Evolutionary conservation across 2,888 invertebrate genomes (phyloP).

Genomic region (Drosophila phalerata): DNA sequence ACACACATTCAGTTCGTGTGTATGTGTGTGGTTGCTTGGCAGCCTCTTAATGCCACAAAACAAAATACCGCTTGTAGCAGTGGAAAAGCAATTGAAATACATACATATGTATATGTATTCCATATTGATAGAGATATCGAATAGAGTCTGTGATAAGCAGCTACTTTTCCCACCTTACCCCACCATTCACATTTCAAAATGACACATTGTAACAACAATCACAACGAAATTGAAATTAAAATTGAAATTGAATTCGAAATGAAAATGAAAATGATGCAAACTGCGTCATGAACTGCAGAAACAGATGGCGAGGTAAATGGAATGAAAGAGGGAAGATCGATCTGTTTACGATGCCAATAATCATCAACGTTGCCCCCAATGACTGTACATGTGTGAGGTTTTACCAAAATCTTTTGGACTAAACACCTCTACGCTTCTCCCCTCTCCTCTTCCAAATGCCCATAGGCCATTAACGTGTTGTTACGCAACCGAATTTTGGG

Average conservation of each 20-base stretch:
- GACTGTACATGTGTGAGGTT: conserved; percentile 38
- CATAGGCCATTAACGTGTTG: conserved; percentile 41
- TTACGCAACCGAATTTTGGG: conserved; percentile 54
- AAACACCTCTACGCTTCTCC: conserved; percentile 4
- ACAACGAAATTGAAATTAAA: conserved; percentile 48
- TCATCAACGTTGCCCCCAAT: conserved; percentile 38
- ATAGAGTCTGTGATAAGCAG: conserved; percentile 38
- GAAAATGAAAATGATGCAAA: conserved; percentile 46
- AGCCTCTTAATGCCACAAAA: conserved; percentile 45
- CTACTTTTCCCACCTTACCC: conserved; percentile 2
- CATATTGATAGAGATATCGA: conserved; percentile 24
- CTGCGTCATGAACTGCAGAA: conserved; percentile 42
- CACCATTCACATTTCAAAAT: not conserved
- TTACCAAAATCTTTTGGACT: conserved; percentile 34
- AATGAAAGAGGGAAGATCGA: not conserved
- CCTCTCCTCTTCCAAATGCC: conserved; percentile 11
- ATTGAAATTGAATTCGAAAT: conserved; percentile 33
- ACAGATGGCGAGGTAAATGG: conserved; percentile 36
- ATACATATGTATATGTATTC: not conserved
- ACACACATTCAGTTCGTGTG: not conserved
- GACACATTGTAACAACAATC: conserved; percentile 30
- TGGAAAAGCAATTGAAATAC: conserved; percentile 27
- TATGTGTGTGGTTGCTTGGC: conserved; percentile 28
- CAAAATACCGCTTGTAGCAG: conserved; percentile 8
- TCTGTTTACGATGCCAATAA: conserved; percentile 60